phyloP scores from a whole-genome alignment of 1,140 invertebrate genomes.

The Sipha flava region DNA sequence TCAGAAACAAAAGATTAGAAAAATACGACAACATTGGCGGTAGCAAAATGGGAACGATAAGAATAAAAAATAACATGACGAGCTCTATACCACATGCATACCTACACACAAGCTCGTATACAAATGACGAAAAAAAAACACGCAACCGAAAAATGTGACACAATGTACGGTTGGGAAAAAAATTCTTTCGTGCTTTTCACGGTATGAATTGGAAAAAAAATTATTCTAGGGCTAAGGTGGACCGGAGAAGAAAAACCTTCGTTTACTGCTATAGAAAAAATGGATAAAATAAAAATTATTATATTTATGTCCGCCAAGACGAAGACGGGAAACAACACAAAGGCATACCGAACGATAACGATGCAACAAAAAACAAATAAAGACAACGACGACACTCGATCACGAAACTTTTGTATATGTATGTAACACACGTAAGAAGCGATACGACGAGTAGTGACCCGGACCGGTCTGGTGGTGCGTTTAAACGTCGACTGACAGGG shows the following conservation, averaged over 20 bases:
- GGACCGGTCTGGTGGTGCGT: neutral
- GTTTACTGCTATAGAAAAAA: too few species aligned
- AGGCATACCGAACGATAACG: too few species aligned
- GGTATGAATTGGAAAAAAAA: too few species aligned
- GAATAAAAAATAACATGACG: too few species aligned
- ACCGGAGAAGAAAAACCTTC: too few species aligned
- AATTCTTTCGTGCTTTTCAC: too few species aligned
- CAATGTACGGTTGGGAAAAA: neutral
- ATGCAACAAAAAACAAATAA: neutral
- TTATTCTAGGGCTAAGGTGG: too few species aligned
- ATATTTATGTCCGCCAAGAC: too few species aligned
- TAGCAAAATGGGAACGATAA: neutral
- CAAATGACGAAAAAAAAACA: neutral
- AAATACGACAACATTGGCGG: neutral
- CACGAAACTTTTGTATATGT: neutral
- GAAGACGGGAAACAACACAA: too few species aligned
- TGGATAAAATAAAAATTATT: too few species aligned
- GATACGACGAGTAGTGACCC: neutral
- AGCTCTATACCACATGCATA: too few species aligned
- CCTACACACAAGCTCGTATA: too few species aligned
- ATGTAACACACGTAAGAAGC: neutral
- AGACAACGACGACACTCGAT: neutral
- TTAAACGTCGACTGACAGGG: conserved; percentile 3
- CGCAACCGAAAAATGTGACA: neutral
- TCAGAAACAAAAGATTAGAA: neutral